These are phyloP conservation scores for Eciton burchellii DNA, from an alignment of 1,140 invertebrate genomes.

Conservation along the genomic window DNA sequence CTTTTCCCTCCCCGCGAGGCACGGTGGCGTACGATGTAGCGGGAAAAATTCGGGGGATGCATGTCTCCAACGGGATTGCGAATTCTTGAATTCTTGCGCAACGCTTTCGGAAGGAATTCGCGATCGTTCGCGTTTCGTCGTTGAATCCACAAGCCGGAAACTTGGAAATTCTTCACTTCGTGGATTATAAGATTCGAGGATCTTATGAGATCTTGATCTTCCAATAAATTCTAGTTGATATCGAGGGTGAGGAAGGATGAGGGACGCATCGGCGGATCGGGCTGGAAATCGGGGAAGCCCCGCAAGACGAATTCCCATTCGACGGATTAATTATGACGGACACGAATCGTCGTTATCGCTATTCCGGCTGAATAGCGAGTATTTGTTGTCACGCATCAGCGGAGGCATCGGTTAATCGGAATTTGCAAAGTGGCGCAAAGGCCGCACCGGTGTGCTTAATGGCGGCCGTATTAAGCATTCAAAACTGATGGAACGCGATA, in stretches of 20 bases:
- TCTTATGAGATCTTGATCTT: too few relatives aligned
- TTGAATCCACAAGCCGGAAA: too few relatives aligned
- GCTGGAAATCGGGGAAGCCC: not conserved
- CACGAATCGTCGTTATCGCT: conserved; percentile 33
- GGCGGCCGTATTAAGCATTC: conserved; percentile 52
- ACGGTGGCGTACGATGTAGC: too few relatives aligned
- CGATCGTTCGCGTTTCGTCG: too few relatives aligned
- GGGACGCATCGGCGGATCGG: too few relatives aligned
- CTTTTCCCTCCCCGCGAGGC: not conserved
- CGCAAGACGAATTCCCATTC: not conserved
- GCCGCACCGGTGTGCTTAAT: conserved; percentile 52
- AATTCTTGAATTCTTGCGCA: too few relatives aligned
- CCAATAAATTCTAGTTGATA: not conserved
- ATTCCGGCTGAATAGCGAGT: conserved; percentile 33
- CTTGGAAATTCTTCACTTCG: not conserved
- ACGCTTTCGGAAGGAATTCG: too few relatives aligned
- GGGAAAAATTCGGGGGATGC: too few relatives aligned
- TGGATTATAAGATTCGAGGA: not conserved
- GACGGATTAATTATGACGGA: conserved; percentile 38
- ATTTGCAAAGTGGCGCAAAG: conserved; percentile 47
- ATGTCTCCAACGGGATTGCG: too few relatives aligned
- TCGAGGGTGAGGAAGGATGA: not conserved
- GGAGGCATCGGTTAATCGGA: conserved; percentile 48
- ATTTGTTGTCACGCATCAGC: conserved; percentile 49
- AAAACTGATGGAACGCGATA: conserved; percentile 51